phyloP scores from a whole-genome alignment of 2,888 invertebrate genomes.

The Argyresthia goedartella region DNA sequence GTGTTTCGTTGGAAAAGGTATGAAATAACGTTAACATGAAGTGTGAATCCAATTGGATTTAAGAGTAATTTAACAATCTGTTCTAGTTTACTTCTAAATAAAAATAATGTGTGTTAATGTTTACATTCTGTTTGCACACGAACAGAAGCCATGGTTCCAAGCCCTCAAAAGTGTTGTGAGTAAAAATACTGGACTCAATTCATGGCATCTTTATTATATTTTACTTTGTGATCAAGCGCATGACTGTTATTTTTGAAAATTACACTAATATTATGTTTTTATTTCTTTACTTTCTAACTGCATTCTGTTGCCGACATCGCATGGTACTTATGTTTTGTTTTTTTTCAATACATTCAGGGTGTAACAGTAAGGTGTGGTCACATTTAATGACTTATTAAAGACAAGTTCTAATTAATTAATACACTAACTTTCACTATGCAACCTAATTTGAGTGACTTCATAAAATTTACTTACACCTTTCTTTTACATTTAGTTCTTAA shows the following conservation, averaged over 20 bases:
- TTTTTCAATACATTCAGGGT: constrained; percentile 4
- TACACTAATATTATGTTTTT: background rate
- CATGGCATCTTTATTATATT: background rate
- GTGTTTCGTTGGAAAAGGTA: background rate
- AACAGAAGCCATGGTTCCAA: constrained; percentile 67
- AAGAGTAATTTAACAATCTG: no score
- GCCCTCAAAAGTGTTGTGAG: constrained; percentile 64
- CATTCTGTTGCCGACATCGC: constrained; percentile 34
- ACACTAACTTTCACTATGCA: no score
- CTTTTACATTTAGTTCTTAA: background rate
- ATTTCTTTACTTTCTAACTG: constrained; percentile 21
- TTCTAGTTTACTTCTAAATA: no score
- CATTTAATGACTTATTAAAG: no score
- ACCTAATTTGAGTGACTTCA: no score
- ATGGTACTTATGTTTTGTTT: constrained; percentile 32
- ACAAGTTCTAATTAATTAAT: no score
- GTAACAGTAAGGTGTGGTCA: background rate
- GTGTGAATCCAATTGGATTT: no score
- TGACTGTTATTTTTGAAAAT: background rate
- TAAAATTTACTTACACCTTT: no score
- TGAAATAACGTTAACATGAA: no score
- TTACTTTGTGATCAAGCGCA: background rate
- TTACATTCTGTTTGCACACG: no score
- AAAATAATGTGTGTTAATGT: no score
- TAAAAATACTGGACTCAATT: constrained; percentile 17